These are phyloP conservation scores for Microplitis mediator DNA, from an alignment of 1,140 invertebrate species.

Conservation along the genomic window DNA sequence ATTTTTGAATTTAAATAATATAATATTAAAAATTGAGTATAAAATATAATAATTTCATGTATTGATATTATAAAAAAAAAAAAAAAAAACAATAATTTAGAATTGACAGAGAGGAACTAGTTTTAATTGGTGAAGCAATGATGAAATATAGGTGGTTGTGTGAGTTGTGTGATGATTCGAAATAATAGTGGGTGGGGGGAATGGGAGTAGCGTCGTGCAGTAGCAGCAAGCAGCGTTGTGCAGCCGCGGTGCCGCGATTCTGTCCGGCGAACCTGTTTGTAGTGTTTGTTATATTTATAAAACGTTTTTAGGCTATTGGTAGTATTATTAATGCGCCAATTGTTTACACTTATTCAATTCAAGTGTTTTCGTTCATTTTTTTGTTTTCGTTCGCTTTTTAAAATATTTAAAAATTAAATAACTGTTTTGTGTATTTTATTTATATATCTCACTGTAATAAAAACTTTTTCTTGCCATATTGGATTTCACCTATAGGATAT, in stretches of 20 bases:
- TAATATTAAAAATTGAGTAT: too few relatives aligned
- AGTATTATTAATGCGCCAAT: constrained; percentile 34
- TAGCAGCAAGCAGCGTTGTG: constrained; percentile 19
- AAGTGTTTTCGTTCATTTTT: constrained; percentile 21
- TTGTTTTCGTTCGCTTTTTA: background rate
- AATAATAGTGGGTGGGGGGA: constrained; percentile 11
- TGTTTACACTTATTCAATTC: constrained; percentile 38
- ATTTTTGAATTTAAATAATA: too few relatives aligned
- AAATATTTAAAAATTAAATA: too few relatives aligned
- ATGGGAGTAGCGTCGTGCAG: constrained; percentile 30
- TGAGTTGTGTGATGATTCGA: background rate
- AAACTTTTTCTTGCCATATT: background rate
- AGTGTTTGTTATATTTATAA: too few relatives aligned
- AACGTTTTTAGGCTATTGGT: constrained; percentile 31
- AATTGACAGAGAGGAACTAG: too few relatives aligned
- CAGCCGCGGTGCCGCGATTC: constrained; percentile 18
- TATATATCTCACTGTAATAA: too few relatives aligned
- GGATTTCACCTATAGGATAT: background rate
- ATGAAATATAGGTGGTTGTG: constrained; percentile 25
- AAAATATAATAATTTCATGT: too few relatives aligned
- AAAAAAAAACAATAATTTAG: too few relatives aligned
- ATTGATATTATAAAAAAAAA: too few relatives aligned
- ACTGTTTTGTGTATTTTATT: background rate
- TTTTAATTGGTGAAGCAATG: background rate
- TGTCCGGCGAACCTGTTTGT: constrained; percentile 38